Conservation (phyloP, 2,113 vertebrate genomes). For the Albula glossodonta region DNA sequence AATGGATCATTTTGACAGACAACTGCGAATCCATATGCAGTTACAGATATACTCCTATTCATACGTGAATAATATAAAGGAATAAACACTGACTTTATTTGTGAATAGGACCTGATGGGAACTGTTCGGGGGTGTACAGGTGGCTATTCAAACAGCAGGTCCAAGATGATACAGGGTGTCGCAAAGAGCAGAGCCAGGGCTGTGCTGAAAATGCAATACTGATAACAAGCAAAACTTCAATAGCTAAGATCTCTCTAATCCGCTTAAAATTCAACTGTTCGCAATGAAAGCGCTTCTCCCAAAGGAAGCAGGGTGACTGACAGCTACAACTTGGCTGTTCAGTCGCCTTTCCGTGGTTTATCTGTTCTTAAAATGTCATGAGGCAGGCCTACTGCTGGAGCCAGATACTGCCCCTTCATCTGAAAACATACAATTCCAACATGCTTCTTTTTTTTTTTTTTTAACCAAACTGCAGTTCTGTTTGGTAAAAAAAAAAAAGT, state of each 20-base stretch:
- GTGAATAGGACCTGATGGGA: neutral
- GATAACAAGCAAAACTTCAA: neutral
- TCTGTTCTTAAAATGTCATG: neutral
- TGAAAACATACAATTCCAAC: neutral
- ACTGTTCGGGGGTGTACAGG: neutral
- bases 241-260: neutral
- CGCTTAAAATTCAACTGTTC: neutral
- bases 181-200: neutral
- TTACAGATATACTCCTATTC: neutral
- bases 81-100: neutral
- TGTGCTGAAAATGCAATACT: neutral
- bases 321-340: neutral
- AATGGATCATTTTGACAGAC: neutral
- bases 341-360: neutral
- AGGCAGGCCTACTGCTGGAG: neutral
- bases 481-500: no score
- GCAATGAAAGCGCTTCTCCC: neutral
- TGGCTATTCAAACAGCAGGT: neutral
- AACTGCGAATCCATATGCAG: neutral
- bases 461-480: no score
- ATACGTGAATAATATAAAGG: neutral
- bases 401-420: neutral
- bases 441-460: neutral
- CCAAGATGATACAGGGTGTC: neutral
- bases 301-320: neutral